A percentile compares a stretch with the other conserved stretches of the same genome.
phyloP scores from a whole-genome alignment of 2,888 invertebrate genomes.

The Eucera pruinosa region DNA sequence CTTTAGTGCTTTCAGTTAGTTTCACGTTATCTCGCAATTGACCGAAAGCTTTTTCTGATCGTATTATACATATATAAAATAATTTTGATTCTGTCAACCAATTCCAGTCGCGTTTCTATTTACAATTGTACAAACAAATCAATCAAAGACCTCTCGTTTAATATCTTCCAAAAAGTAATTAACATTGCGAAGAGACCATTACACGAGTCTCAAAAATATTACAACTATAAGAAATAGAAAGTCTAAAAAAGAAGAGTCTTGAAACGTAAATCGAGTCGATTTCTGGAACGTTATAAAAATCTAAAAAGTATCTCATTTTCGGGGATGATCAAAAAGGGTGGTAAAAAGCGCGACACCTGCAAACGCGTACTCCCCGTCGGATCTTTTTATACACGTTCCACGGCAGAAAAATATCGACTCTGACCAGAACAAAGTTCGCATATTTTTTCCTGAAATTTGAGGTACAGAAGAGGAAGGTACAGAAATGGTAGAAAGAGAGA shows the following conservation, averaged over 20 bases:
- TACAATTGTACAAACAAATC: constrained; percentile 32
- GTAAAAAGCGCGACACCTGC: constrained; percentile 13
- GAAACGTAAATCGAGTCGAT: background rate
- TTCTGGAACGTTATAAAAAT: background rate
- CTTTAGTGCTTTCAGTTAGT: no score
- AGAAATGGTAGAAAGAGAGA: constrained; percentile 40
- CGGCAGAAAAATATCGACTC: constrained; percentile 51
- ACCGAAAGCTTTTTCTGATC: no score
- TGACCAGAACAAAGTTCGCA: constrained; percentile 56
- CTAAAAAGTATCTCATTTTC: background rate
- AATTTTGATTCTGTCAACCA: constrained; percentile 69
- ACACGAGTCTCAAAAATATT: no score
- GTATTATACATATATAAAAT: constrained; percentile 11
- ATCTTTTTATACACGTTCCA: constrained; percentile 18
- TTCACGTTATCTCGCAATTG: no score
- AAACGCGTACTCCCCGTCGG: constrained; percentile 11
- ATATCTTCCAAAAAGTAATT: no score
- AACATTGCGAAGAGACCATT: no score
- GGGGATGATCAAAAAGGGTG: background rate
- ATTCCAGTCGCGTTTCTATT: constrained; percentile 72
- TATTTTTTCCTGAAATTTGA: constrained; percentile 64
- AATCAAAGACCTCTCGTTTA: background rate
- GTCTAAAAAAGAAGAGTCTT: background rate
- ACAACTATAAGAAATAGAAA: no score
- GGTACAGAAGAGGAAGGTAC: constrained; percentile 52